Evolutionary conservation across 2,888 invertebrate species (phyloP), one percentile per base, ranked within the genome.

Genomic region (Nemotelus nigrinus): DNA sequence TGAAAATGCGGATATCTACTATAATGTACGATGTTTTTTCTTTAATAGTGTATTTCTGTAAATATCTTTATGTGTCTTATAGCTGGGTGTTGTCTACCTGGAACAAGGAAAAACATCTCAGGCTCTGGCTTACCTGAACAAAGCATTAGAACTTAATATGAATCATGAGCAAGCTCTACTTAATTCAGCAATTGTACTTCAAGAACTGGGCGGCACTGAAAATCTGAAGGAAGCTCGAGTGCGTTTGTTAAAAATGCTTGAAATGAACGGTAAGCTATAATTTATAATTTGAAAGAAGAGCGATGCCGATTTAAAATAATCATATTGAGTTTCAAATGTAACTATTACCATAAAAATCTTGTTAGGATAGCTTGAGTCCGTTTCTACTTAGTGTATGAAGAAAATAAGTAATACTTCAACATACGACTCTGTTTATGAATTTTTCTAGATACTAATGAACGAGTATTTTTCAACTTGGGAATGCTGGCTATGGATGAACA

Each of bases 401-500:
- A 25, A 25, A 25, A 25, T 25, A 25, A 25, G 25, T 25, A 25
- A 25, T 25, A 25, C 25, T 25, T 25, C 25, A 25, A 25, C 25
- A 25, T 25, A 25, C 25, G 25, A 25, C 25, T 25, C 25, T 25
- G 25, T 25, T 25, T 70, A 39, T 25, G 43, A 47, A 58, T 53
- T 6, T 63, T 45, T 4, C 3, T 85, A 91, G 89, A 92, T 0
- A 92, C 92, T 78, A 97, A 98, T 86, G 96, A 97, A 85, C 91
- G 97, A 79, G 94, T 97, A 3, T 96, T 95, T 87, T 98, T 98
- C 87, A 97, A 98, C 89, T 89, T 97, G 76, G 98, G 97, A 81
- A 98, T 98, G 98, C 88, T 98, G 64, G 94, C 97, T 60, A 98
- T 97, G 97, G 98, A 98, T 86, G 96, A 96, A 83, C 92, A 94